phyloP scores from a whole-genome alignment of 2,888 invertebrate species.

The Apoderus coryli region DNA sequence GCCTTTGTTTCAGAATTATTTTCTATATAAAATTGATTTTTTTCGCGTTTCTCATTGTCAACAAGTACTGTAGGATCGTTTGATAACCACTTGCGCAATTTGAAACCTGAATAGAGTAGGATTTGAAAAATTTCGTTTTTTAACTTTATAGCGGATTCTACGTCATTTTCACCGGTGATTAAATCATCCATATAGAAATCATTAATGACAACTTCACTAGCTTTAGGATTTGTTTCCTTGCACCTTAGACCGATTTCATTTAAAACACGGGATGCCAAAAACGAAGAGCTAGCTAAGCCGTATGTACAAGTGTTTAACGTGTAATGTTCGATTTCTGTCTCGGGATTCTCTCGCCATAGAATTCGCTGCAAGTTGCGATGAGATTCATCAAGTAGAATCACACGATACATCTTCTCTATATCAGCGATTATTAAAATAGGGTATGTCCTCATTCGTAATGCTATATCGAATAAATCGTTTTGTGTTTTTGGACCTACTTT shows the following conservation, averaged over 20 bases:
- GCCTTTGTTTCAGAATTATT: constrained; percentile 5
- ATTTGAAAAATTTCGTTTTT: constrained; percentile 4
- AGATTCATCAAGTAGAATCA: constrained; percentile 4
- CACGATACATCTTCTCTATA: constrained; percentile 10
- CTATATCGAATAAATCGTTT: constrained; percentile 8
- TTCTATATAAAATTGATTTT: constrained; percentile 6
- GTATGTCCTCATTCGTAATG: constrained; percentile 7
- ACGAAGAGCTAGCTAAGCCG: constrained; percentile 4
- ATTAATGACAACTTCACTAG: constrained; percentile 3
- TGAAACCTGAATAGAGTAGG: constrained; percentile 3
- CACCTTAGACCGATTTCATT: constrained; percentile 7
- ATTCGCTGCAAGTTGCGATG: constrained; percentile 9
- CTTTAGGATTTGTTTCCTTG: constrained; percentile 4
- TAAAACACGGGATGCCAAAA: constrained; percentile 11
- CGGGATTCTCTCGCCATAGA: constrained; percentile 4
- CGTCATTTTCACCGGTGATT: constrained; percentile 6
- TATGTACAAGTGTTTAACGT: constrained; percentile 10
- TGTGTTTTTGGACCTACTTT: constrained; percentile 9
- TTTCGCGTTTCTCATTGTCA: not conserved
- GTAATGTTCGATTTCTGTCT: constrained; percentile 3
- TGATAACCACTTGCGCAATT: constrained; percentile 8
- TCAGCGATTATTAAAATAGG: constrained; percentile 7
- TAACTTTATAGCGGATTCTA: constrained; percentile 2
- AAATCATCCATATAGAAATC: constrained; percentile 13
- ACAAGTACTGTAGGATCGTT: constrained; percentile 5